Base-by-base conservation (phyloP, 2,888 invertebrate species). In the Rhyacophila evoluta region DNA sequence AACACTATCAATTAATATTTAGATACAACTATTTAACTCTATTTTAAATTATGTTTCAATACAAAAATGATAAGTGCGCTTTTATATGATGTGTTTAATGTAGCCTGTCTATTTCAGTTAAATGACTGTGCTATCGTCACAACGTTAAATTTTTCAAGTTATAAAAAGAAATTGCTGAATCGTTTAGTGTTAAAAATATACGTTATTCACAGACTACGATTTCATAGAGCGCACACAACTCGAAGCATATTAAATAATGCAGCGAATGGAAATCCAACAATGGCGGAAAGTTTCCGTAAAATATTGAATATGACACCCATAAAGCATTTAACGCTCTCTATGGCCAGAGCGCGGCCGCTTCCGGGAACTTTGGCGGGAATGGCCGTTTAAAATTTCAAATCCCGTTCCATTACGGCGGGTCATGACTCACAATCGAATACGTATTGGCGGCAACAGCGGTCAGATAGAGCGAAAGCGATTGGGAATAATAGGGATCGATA, bases 371-470 rank as follows among this genome's bases (percentile, higher is more conserved):
- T 67, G 74, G 74, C 74, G 69, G 72, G 67, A 68, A 36, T 33
- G 71, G 71, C 71, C 76, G 72, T 72, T 76, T 76, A 55, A 41
- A 72, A 72, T 76, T 76, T 76, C 71, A 72, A 76, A 76, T 72
- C 33, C 36, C 72, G 36, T 11, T 72, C 38, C 11, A 39, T 72
- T 39, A 72, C 39, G 12, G 38, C 38, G 25, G 29, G 69, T 29
- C 15, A 55, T 55, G 55, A 55, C 19, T 55, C 55, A 55, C 55
- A 55, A 19, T 25, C 55, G 10, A 55, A 55, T 3, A 25, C 19
- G 55, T 55, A 55, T 55, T 55, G 5, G 55, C 12, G 55, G 55
- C 2, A 55, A 25, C 15, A 19, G 10, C 19, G 55, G 55, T 55
- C 55, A 55, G 55, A 55, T 55, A 55, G 55, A 55, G 25, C n/a